Percentiles rank a stretch among this genome's conserved stretches.
Evolutionary conservation across 1,140 invertebrate genomes (phyloP).

Genomic region (Drosophila nebulosa): DNA sequence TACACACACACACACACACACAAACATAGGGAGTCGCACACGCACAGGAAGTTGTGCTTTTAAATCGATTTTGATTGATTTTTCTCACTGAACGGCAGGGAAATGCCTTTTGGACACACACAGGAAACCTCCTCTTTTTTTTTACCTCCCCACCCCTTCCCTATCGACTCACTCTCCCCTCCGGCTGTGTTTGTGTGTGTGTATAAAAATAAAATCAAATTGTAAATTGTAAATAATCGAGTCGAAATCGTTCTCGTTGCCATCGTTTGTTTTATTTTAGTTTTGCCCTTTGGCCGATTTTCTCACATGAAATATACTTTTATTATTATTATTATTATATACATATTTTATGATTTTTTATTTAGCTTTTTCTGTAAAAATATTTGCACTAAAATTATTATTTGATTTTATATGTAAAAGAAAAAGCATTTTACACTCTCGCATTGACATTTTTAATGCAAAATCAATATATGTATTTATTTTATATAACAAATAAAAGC

Average conservation of each 20-base stretch:
- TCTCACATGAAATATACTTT: constrained; percentile 47
- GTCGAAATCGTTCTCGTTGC: constrained; percentile 52
- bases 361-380: not conserved
- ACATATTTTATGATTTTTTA: not conserved
- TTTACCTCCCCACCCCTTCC: no score
- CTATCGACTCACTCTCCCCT: not conserved
- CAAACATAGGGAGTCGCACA: constrained; percentile 4
- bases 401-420: constrained; percentile 61
- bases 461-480: constrained; percentile 74
- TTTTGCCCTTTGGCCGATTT: constrained; percentile 54
- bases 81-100: constrained; percentile 58
- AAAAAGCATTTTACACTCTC: constrained; percentile 35
- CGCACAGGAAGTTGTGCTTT: constrained; percentile 65
- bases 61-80: constrained; percentile 80
- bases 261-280: constrained; percentile 65
- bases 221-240: constrained; percentile 79
- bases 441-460: constrained; percentile 77
- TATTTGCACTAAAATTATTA: constrained; percentile 61
- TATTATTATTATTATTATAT: not conserved
- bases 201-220: constrained; percentile 74
- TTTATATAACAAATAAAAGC: constrained; percentile 8
- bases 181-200: constrained; percentile 31
- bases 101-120: constrained; percentile 59
- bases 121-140: constrained; percentile 1
- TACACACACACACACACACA: constrained; percentile 40